phyloP scores from a whole-genome alignment of 2,113 vertebrate species.

The Corythornis vintsioides region DNA sequence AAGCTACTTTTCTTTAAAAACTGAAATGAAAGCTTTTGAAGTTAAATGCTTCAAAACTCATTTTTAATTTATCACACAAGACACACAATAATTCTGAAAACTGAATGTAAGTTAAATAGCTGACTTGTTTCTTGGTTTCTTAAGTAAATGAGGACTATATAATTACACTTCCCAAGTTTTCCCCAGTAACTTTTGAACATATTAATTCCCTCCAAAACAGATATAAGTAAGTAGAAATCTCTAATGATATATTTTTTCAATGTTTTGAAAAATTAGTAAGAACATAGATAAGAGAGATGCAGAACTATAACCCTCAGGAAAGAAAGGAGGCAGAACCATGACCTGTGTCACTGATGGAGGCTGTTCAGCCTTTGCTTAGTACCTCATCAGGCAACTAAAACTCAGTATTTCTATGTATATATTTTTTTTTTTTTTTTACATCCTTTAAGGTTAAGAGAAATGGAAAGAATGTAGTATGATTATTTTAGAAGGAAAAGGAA shows the following conservation, averaged over 20 bases:
- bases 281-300: background rate
- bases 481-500: background rate
- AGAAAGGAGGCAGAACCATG: background rate
- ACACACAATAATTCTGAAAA: background rate
- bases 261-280: background rate
- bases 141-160: background rate
- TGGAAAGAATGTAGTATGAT: background rate
- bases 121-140: rapidly evolving
- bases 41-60: background rate
- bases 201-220: background rate
- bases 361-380: background rate
- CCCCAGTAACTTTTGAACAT: background rate
- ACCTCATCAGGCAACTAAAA: background rate
- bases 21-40: background rate
- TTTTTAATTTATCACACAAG: background rate
- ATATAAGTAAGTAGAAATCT: background rate
- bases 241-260: background rate
- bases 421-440: background rate
- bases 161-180: background rate
- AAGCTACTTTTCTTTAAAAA: background rate
- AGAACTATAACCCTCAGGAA: background rate
- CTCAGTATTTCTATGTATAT: background rate
- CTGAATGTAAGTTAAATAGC: background rate
- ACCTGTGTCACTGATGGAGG: background rate
- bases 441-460: background rate